Base-by-base conservation (phyloP, 1,140 invertebrate genomes). In the Armadillidium nasatum region DNA sequence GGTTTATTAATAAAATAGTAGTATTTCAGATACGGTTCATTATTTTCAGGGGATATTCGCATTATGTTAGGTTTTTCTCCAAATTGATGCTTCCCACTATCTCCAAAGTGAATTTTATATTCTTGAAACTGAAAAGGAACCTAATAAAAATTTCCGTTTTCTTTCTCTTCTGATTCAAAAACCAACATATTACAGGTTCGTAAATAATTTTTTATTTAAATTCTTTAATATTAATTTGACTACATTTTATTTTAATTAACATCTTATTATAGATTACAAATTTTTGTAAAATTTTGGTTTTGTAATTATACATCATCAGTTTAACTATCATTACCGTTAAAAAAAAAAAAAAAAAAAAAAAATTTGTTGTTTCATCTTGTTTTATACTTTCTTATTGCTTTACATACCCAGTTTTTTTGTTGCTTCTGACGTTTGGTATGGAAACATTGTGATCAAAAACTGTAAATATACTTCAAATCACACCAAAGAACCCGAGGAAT, bases 11-110 rank as follows among this genome's bases (percentile, higher is more conserved):
- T 50, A 50, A 10, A 9, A 15, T 15, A 60, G 33, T 60, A 7
- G 33, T 73, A 21, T 7, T 45, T 44, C 45, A 33, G 6, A 33
- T 33, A 33, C 1, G 33, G 33, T 33, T 33, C 2, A 6, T 33
- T 33, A 33, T 33, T 33, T 33, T 0, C 68, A 80, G 79, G 79
- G 79, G 19, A 66, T 80, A 68, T 78, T 80, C 44, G 74, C 79
- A 23, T 80, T 76, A 10, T 80, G 79, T 69, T 74, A 80, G 44
- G 73, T 76, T 7, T 80, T 76, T 76, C 75, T 80, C 33, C 76
- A 73, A 15, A 69, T 75, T 11, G 75, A 78, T 50, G 76, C 70
- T 9, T 74, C 69, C 22, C 74, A 80, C 44, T 43, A 22, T 19
- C 79, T 76, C 44, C 71, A 80, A 67, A 68, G 71, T 6, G 60